phyloP scores from a whole-genome alignment of 2,888 invertebrate genomes.

The Isotomurus palustris region DNA sequence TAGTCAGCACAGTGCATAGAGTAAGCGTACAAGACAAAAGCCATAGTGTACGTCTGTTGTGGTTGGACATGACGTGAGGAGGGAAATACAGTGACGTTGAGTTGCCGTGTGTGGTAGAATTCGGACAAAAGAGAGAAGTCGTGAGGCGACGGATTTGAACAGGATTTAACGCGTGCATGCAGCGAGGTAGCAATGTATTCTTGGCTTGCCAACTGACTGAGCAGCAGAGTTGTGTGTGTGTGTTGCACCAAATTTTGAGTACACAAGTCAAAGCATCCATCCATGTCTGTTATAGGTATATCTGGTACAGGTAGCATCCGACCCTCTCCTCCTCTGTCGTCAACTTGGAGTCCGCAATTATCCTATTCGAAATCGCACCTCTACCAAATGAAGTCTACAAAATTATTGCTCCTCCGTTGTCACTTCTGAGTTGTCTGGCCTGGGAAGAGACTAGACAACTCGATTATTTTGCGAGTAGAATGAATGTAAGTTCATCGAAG shows the following conservation, averaged over 20 bases:
- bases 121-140: neutral
- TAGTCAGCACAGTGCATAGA: no score
- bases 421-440: neutral
- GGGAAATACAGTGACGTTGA: no score
- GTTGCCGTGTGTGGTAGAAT: no score
- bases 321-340: constrained; percentile 1
- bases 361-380: constrained; percentile 4
- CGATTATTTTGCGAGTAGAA: neutral
- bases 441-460: neutral
- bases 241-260: constrained; percentile 7
- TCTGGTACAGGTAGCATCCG: constrained; percentile 3
- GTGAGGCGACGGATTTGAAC: neutral
- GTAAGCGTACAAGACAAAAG: no score
- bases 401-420: neutral
- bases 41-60: no score
- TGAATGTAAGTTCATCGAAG: neutral
- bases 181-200: neutral
- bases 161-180: neutral
- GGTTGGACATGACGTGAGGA: no score
- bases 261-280: constrained; percentile 8
- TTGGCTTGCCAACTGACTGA: neutral
- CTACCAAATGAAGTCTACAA: neutral
- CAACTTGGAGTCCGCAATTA: neutral
- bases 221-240: neutral
- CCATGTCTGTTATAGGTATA: neutral